phyloP scores from a whole-genome alignment of 53 echinoderm and acorn worm genomes.

The Patiria pectinifera region DNA sequence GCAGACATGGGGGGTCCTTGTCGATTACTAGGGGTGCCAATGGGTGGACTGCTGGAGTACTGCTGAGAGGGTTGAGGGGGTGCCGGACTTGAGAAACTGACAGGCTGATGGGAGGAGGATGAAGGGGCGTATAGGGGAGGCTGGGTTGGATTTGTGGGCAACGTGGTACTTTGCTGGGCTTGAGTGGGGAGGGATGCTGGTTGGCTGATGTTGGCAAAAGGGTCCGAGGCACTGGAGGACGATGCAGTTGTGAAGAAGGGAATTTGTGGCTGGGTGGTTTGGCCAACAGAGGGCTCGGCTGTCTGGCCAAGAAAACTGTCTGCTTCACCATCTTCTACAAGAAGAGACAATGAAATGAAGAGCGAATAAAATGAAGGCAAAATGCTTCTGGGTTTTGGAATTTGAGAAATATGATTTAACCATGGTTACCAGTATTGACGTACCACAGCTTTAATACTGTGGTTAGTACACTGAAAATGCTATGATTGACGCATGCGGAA shows the following conservation, averaged over 20 bases:
- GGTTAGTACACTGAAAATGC: too few species aligned
- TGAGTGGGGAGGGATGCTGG: constrained; percentile 38
- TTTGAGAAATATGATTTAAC: too few species aligned
- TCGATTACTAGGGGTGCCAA: constrained; percentile 49
- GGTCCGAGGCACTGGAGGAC: constrained; percentile 69
- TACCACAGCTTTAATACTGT: too few species aligned
- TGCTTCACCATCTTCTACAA: constrained; percentile 86
- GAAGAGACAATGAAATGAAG: neutral
- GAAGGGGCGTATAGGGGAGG: constrained; percentile 26
- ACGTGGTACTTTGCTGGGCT: constrained; percentile 10
- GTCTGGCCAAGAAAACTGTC: constrained; percentile 93
- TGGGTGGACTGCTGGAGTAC: constrained; percentile 46
- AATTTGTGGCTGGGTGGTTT: constrained; percentile 61
- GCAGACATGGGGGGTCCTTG: constrained; percentile 46
- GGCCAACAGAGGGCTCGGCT: constrained; percentile 60
- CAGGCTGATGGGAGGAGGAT: constrained; percentile 42
- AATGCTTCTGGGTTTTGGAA: too few species aligned
- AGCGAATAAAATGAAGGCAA: too few species aligned
- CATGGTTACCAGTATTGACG: too few species aligned
- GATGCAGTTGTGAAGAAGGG: constrained; percentile 78
- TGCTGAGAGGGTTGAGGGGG: constrained; percentile 35
- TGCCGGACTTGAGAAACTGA: constrained; percentile 48
- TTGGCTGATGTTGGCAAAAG: constrained; percentile 80
- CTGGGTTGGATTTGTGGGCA: constrained; percentile 8
- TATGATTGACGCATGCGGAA: too few species aligned